phyloP scores from a whole-genome alignment of 2,888 invertebrate species.

The Carcina quercana region DNA sequence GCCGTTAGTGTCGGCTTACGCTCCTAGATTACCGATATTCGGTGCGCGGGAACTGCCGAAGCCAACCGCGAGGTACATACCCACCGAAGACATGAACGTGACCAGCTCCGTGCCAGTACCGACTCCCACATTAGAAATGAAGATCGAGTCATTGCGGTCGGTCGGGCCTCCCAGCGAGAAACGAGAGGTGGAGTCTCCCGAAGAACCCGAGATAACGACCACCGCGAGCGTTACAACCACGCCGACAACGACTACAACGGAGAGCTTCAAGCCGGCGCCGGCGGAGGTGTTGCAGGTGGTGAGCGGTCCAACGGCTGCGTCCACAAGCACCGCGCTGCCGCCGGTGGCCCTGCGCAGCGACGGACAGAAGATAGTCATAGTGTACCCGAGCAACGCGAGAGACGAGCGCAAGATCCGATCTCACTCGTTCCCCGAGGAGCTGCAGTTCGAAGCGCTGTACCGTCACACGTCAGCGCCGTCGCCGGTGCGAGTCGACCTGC shows the following conservation, averaged over 20 bases:
- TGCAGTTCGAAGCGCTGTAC: conserved; percentile 67
- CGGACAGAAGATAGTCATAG: conserved; percentile 64
- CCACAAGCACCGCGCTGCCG: conserved; percentile 59
- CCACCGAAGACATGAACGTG: conserved; percentile 59
- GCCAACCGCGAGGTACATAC: conserved; percentile 77
- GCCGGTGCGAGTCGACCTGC: conserved; percentile 69
- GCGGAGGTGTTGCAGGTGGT: conserved; percentile 56
- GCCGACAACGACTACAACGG: conserved; percentile 31
- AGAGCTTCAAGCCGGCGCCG: conserved; percentile 43
- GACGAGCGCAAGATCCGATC: conserved; percentile 66
- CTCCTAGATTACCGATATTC: conserved; percentile 80
- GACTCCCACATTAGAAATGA: conserved; percentile 67
- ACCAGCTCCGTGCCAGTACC: conserved; percentile 54
- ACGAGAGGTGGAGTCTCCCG: conserved; percentile 52
- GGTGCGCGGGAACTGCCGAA: conserved; percentile 59
- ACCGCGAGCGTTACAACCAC: conserved; percentile 41
- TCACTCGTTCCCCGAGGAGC: conserved; percentile 64
- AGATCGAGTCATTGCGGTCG: conserved; percentile 56
- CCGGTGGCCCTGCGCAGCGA: conserved; percentile 57
- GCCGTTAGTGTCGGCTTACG: conserved; percentile 85
- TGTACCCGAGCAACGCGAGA: conserved; percentile 66
- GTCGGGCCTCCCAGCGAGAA: conserved; percentile 62
- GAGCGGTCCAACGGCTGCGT: conserved; percentile 41
- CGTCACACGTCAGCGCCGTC: conserved; percentile 52
- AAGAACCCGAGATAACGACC: conserved; percentile 51